Conservation (phyloP, 2,888 invertebrate species). For the Branchipolynoe longqiensis region DNA sequence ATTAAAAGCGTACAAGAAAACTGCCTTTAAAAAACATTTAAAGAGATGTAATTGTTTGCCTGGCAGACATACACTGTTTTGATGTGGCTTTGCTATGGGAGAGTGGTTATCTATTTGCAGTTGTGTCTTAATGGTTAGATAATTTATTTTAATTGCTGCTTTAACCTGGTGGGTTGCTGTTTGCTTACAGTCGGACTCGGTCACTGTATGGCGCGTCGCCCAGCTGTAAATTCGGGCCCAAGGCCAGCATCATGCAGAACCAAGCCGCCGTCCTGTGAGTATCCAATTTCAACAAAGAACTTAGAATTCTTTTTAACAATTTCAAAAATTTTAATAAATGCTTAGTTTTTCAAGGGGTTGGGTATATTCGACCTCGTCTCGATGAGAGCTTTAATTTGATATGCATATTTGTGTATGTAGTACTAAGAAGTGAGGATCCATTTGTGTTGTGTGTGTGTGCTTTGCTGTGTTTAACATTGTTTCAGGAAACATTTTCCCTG, state of each 20-base stretch:
- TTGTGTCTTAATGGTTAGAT: background rate
- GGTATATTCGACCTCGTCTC: no score
- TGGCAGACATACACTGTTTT: background rate
- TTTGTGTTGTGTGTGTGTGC: no score
- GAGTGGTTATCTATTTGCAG: background rate
- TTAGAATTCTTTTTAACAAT: no score
- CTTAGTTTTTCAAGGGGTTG: no score
- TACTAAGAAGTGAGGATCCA: no score
- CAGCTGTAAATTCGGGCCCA: conserved; percentile 98
- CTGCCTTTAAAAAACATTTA: background rate
- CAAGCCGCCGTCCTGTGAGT: conserved; percentile 98
- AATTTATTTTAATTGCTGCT: background rate
- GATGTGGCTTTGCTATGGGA: background rate
- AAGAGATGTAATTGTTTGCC: background rate
- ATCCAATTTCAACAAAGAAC: no score
- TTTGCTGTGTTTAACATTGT: no score
- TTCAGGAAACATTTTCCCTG: no score
- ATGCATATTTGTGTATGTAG: no score
- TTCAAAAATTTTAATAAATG: no score
- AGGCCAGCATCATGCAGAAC: conserved; percentile 98
- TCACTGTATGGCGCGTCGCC: conserved; percentile 98
- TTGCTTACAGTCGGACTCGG: conserved; percentile 91
- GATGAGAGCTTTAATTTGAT: no score
- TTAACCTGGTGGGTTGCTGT: conserved; percentile 33
- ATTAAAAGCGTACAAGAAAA: no score